Percentiles rank a stretch among this genome's conserved stretches.
phyloP scores from a whole-genome alignment of 2,888 invertebrate species.

The Ptilodon capucinus region DNA sequence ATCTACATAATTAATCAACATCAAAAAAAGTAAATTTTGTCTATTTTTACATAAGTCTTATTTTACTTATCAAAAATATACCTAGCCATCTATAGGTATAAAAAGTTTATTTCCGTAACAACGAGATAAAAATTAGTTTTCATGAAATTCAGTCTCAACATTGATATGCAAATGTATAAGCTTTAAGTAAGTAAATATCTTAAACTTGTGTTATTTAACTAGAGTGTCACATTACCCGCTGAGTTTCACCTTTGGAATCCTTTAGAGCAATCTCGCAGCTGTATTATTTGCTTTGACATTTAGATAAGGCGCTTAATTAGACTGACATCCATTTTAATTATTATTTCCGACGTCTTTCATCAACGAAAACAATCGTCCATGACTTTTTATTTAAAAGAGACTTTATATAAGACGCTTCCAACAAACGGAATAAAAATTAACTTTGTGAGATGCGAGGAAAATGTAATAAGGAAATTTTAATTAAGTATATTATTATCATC shows the following conservation, averaged over 20 bases:
- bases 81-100: too few relatives aligned
- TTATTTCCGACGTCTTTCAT: neutral
- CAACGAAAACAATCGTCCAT: neutral
- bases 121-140: neutral
- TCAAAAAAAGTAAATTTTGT: too few relatives aligned
- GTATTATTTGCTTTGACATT: neutral
- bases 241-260: neutral
- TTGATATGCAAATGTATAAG: neutral
- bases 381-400: neutral
- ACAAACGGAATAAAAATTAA: constrained; percentile 2
- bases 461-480: too few relatives aligned
- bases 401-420: neutral
- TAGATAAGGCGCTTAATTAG: neutral
- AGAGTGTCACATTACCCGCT: neutral
- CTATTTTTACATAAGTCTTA: too few relatives aligned
- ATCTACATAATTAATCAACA: too few relatives aligned
- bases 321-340: neutral
- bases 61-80: too few relatives aligned
- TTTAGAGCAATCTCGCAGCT: neutral
- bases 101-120: too few relatives aligned
- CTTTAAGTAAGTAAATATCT: neutral
- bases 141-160: neutral
- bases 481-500: too few relatives aligned
- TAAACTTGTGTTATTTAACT: neutral
- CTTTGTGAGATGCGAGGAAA: neutral